Evolutionary conservation across 2,888 invertebrate species (phyloP).

Genomic region (Leptopilina myrica): DNA sequence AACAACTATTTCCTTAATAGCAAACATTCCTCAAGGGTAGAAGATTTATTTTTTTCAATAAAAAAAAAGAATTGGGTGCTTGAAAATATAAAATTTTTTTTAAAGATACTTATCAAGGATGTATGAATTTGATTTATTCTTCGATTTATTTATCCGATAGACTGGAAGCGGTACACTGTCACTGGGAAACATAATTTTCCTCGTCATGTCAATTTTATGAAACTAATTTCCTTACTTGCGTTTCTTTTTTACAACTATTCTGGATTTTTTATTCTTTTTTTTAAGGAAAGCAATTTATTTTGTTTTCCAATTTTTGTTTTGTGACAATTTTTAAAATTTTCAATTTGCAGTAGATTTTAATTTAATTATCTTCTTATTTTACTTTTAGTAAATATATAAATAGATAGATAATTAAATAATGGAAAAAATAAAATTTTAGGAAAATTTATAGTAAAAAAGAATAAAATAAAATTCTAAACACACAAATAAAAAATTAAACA

Average conservation of each 20-base stretch:
- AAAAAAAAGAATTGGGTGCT: not conserved
- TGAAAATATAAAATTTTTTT: not conserved
- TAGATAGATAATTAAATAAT: no score
- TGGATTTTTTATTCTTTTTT: no score
- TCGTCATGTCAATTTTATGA: not conserved
- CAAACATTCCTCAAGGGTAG: not conserved
- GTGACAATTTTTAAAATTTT: no score
- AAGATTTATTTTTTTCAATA: not conserved
- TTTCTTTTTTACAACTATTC: not conserved
- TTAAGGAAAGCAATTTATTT: no score
- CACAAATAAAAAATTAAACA: no score
- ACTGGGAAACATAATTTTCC: conserved; percentile 33
- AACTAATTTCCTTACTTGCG: not conserved
- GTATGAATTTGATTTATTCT: not conserved
- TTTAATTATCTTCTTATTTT: no score
- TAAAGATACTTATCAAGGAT: conserved; percentile 19
- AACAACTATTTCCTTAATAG: conserved; percentile 10
- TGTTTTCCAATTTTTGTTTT: no score
- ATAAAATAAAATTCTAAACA: no score
- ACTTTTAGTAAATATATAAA: no score
- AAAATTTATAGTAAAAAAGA: no score
- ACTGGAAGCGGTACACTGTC: conserved; percentile 11
- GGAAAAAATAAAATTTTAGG: no score
- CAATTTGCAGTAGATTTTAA: no score
- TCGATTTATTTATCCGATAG: conserved; percentile 11